Evolutionary conservation across 2,113 vertebrate species (phyloP).

Genomic region (Oceanodroma tethys): DNA sequence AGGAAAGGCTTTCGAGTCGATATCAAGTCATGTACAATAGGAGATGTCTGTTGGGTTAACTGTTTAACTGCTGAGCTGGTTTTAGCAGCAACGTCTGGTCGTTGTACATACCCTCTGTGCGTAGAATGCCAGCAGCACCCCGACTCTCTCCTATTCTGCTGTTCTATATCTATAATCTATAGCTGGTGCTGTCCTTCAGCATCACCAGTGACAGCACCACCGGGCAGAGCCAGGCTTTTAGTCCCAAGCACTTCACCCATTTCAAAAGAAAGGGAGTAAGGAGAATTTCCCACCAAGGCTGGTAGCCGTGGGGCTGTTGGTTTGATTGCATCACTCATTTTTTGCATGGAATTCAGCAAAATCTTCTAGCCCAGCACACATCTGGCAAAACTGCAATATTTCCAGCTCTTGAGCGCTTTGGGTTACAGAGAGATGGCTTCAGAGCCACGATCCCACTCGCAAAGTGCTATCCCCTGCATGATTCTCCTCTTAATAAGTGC

Average conservation of each 20-base stretch:
- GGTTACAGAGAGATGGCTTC: not conserved
- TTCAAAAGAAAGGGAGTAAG: not conserved
- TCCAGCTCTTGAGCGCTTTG: not conserved
- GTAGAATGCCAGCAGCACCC: not conserved
- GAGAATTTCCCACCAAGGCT: not conserved
- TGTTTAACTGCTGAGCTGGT: not conserved
- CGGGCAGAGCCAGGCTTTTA: not conserved
- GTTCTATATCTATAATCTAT: not conserved
- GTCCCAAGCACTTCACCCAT: not conserved
- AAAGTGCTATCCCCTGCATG: rapidly evolving
- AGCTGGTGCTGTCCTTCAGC: not conserved
- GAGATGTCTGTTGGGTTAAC: not conserved
- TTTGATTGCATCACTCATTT: not conserved
- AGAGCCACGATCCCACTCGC: not conserved
- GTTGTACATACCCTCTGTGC: rapidly evolving
- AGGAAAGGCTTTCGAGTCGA: not conserved
- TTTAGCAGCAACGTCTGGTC: not conserved
- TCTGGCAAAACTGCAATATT: not conserved
- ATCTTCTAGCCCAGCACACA: not conserved
- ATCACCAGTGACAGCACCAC: not conserved
- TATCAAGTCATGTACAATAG: not conserved
- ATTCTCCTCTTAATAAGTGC: not conserved
- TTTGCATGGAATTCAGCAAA: not conserved
- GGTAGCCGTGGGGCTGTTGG: not conserved
- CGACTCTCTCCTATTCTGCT: not conserved